Evolutionary conservation across 2,888 invertebrate genomes (phyloP).

Genomic region (Perizoma affinitatum): DNA sequence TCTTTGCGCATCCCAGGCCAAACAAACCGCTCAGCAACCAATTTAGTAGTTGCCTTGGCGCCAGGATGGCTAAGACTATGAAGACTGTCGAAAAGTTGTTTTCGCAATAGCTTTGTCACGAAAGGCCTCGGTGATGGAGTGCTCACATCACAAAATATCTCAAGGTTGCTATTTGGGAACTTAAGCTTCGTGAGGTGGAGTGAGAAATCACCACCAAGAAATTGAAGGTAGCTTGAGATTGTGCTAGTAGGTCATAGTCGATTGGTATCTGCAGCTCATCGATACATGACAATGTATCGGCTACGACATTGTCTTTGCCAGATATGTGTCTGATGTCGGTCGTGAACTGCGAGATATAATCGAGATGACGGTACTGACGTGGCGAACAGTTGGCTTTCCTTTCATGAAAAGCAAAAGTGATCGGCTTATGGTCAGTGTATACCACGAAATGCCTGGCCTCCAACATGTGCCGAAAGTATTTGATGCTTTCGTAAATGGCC

Average conservation of each 20-base stretch:
- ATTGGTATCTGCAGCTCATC: no score
- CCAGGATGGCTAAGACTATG: conserved; percentile 41
- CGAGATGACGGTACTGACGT: not conserved
- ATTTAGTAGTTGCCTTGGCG: conserved; percentile 31
- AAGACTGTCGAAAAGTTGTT: conserved; percentile 39
- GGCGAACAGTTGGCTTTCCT: not conserved
- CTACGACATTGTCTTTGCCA: no score
- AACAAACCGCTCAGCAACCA: conserved; percentile 19
- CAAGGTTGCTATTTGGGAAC: conserved; percentile 20
- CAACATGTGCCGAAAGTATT: conserved; percentile 22
- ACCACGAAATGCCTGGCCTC: conserved; percentile 1
- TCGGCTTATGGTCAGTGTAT: not conserved
- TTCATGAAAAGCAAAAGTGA: not conserved
- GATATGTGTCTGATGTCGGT: no score
- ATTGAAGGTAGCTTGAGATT: no score
- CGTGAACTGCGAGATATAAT: no score
- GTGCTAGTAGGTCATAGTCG: no score
- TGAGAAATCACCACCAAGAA: no score
- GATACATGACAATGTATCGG: no score
- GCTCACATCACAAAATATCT: conserved; percentile 40
- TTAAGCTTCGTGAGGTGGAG: conserved; percentile 1
- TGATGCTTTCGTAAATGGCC: conserved; percentile 16
- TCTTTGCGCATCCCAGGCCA: conserved; percentile 11
- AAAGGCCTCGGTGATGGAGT: conserved; percentile 37
- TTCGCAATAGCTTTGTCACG: conserved; percentile 30